Base-by-base conservation (phyloP, 1,140 invertebrate species). In the Drosophila pachea region DNA sequence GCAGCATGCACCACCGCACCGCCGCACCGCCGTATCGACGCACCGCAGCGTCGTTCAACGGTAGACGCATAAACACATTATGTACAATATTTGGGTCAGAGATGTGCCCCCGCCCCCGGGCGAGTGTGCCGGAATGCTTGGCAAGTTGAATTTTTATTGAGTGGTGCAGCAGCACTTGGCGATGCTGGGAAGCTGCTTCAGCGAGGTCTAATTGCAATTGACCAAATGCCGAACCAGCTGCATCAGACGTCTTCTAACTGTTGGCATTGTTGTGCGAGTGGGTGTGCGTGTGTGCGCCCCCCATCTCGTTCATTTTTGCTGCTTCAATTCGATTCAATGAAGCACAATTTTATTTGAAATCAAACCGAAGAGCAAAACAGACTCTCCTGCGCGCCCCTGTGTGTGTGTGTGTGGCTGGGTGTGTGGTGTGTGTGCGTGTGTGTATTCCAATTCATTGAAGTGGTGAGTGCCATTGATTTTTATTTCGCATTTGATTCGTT, bases 261-360 rank as follows among this genome's bases (percentile, higher is more conserved):
- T 29, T 59, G 32, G 45, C 0, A 36, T 16, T 59, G 33, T 42
- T 2, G 48, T 67, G 45, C 33, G 45, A 49, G 35, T 50, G 33
- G 31, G 11, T 67, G 40, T 48, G 40, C 49, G 9, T 49, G 4
- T 54, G 33, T 47, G 9, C 49, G 45, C 59, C 43, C 45, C 22
- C 48, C 48, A 45, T 43, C 54, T 69, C 67, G 56, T 68, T 74
- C 64, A 74, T 74, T 73, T 76, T 78, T 73, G 66, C 78, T 63
- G 73, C 79, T 78, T 76, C 79, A 76, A 83, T 84, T 84, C 79
- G 73, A 79, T 84, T 82, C 79, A 83, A 79, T 83, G 76, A 84
- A 83, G 79, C 79, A 84, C 62, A 73, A 79, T 83, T 78, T 83
- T 84, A 83, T 84, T 84, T 84, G 79, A 83, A 83, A 83, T 83